Evolutionary conservation across 2,888 invertebrate genomes (phyloP).

Genomic region (Cosmia pyralina): DNA sequence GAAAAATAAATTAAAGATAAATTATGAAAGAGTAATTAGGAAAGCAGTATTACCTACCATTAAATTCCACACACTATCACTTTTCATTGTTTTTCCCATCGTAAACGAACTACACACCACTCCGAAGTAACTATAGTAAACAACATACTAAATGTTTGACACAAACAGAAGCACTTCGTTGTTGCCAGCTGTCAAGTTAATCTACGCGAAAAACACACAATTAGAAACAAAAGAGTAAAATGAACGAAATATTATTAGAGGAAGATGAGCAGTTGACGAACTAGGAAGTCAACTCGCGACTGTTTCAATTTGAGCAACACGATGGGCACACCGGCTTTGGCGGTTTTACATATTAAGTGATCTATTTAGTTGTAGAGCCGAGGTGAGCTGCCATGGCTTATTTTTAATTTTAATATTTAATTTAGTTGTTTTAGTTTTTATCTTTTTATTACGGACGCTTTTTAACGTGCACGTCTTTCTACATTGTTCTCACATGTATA

Average conservation of each 20-base stretch:
- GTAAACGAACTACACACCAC: neutral
- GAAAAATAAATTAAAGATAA: no score
- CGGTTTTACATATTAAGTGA: neutral
- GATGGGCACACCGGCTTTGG: neutral
- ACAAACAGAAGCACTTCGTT: neutral
- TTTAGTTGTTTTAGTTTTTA: no score
- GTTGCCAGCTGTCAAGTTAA: constrained; percentile 14
- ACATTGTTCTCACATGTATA: no score
- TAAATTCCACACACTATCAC: constrained; percentile 34
- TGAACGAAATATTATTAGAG: neutral
- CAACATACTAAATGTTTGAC: neutral
- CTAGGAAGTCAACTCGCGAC: constrained; percentile 15
- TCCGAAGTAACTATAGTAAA: neutral
- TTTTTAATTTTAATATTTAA: no score
- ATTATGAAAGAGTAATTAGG: neutral
- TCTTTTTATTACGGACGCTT: no score
- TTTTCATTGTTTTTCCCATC: constrained; percentile 26
- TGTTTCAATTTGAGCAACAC: constrained; percentile 19
- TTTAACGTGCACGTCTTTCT: no score
- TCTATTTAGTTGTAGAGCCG: constrained; percentile 7
- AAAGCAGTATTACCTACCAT: constrained; percentile 29
- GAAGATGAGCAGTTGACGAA: constrained; percentile 25
- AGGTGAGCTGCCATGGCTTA: no score
- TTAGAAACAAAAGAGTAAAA: constrained; percentile 31
- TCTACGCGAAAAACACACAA: neutral